Evolutionary conservation across 2,888 invertebrate genomes (phyloP), one percentile per base, ranked within the genome.

Genomic region (Ashinkailepas kermadecensis): DNA sequence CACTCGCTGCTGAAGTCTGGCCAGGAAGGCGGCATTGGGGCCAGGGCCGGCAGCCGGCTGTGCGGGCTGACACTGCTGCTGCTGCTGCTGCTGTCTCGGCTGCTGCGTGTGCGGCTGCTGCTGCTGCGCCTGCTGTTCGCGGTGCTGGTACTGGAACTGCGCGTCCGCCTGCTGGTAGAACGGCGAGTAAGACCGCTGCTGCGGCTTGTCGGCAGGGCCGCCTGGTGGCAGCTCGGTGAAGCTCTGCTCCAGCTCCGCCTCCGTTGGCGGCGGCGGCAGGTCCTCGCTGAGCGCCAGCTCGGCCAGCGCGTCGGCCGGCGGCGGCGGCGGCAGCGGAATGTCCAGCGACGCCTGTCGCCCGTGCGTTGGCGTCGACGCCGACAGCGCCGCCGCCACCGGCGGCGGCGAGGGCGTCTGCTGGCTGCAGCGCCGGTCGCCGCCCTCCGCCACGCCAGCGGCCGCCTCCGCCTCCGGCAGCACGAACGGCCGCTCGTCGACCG

Each of bases 301-400:
- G 80, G 83, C 83, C 81, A 84, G 82, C 25, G 83, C 83, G 81
- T 83, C 83, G 59, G 85, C 85, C 70, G 85, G 82, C 8, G 87
- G 86, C 10, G 86, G 86, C 65, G 95, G 95, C n/a, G 94, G 94
- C 10, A 95, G 95, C 80, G 95, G 95, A 85, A 95, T 95, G 85
- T 95, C 95, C 88, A 95, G 95, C 87, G 95, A 95, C 0, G 94
- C 92, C 87, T 95, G 95, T 80, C 95, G 89, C 3, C 95, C 95
- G 87, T 95, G 95, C 81, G 92, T 91, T 0, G 91, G 0, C 94
- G 84, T 91, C 91, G 85, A 92, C 90, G 94, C 86, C 95, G 95
- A 0, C 95, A 95, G 0, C 95, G 95, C 82, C 93, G 86, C 21
- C 39, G 65, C 81, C 56, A 80, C 11, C 67, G 67, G 57, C 78